Conservation (phyloP, 2,888 invertebrate species). For the Allophyes oxyacanthae region DNA sequence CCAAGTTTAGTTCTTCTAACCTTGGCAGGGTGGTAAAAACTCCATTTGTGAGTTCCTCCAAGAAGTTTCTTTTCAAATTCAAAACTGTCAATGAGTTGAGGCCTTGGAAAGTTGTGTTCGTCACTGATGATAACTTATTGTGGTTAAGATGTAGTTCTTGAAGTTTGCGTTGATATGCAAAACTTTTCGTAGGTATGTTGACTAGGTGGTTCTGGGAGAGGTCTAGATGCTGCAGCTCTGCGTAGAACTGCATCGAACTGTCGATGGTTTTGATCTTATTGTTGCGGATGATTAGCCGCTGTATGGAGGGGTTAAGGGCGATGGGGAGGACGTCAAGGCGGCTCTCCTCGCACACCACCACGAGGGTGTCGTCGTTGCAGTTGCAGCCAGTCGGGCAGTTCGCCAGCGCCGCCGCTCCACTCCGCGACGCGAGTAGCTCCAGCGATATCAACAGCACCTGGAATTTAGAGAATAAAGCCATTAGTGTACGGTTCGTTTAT, state of each 20-base stretch:
- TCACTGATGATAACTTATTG: constrained; percentile 95
- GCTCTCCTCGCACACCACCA: constrained; percentile 95
- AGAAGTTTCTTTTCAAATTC: constrained; percentile 94
- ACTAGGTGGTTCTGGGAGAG: constrained; percentile 95
- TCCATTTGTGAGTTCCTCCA: constrained; percentile 93
- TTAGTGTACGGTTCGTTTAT: constrained; percentile 27
- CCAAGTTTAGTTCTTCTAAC: constrained; percentile 95
- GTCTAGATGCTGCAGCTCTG: constrained; percentile 95
- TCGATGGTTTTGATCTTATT: constrained; percentile 97
- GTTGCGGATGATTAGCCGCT: constrained; percentile 94
- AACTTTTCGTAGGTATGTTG: constrained; percentile 94
- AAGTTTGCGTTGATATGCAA: constrained; percentile 94
- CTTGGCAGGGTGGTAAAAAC: constrained; percentile 93
- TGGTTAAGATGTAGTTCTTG: constrained; percentile 95
- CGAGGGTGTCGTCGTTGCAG: constrained; percentile 96
- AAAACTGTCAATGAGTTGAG: constrained; percentile 93
- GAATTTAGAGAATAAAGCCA: constrained; percentile 60
- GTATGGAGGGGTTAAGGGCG: constrained; percentile 96
- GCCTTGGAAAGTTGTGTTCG: constrained; percentile 94
- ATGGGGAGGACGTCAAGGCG: constrained; percentile 97
- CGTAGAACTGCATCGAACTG: constrained; percentile 96
- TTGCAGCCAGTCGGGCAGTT: constrained; percentile 96
- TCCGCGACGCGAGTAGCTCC: constrained; percentile 76
- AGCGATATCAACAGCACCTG: constrained; percentile 82
- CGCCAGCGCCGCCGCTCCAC: constrained; percentile 90